Evolutionary conservation across 1,140 invertebrate species (phyloP), one percentile per base, ranked within the genome.

Genomic region (Capitella teleta): DNA sequence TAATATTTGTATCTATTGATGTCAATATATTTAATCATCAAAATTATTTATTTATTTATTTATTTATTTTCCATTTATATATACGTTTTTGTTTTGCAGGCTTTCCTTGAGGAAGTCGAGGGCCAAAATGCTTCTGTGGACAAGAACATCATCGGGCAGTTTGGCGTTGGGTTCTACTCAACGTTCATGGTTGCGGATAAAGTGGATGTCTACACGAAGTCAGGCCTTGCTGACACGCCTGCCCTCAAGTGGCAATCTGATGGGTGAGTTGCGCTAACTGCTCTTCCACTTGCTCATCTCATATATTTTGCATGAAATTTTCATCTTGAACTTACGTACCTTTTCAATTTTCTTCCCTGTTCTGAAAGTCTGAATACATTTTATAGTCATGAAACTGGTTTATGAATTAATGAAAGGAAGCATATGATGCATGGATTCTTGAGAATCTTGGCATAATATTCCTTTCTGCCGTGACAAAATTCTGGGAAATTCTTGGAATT

Each of bases 161-260:
- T 95, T 74, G 90, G 90, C 81, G 90, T 95, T 45, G 90, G 90
- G 76, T 95, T 95, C 81, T 95, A 98, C 74, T 98, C 95, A 0
- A 89, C 90, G 23, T 98, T 96, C 70, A 74, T 98, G 42, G 83
- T 98, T 14, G 93, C 93, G 34, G 94, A 98, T 60, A 74, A 82
- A 62, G 94, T 98, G 5, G 84, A 83, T 0, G 95, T 98, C 0
- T 81, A 83, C 28, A 93, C 91, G 5, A 78, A 79, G 61, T 78
- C 78, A 49, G 62, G 57, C 66, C 61, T 65, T 44, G 55, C 64
- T 4, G 76, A 75, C 49, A 77, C 81, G 1, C 72, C 77, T 14
- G 87, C 86, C 14, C 81, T 84, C 58, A 80, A 82, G 59, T 97
- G 92, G 92, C 74, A 76, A 28, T 91, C 86, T 40, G 87, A 94